Conservation (phyloP, 37 sponge, comb jelly and placozoan species). For the Diacarnus erythraeanus region DNA sequence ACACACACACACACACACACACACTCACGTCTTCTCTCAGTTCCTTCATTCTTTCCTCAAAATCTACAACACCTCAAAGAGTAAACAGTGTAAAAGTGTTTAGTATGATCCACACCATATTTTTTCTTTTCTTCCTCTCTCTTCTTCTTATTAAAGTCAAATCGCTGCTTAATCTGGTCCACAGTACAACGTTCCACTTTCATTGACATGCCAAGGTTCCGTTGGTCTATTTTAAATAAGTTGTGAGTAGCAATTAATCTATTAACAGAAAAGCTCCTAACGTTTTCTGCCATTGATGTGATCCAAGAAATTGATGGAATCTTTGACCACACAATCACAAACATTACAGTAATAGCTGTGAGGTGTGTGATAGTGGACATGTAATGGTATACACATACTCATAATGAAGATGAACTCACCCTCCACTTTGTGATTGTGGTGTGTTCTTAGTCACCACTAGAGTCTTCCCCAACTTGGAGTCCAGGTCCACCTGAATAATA, state of each 20-base stretch:
- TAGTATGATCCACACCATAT: constrained; percentile 48
- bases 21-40: constrained; percentile 74
- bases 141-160: constrained; percentile 91
- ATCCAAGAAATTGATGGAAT: constrained; percentile 97
- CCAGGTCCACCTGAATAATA: constrained; percentile 93
- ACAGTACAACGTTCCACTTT: constrained; percentile 90
- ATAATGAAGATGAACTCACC: constrained; percentile 41
- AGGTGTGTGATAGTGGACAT: background rate
- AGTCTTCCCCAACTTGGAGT: constrained; percentile 89
- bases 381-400: background rate
- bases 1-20: background rate
- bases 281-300: constrained; percentile 99
- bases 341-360: constrained; percentile 95
- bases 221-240: constrained; percentile 75
- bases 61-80: constrained; percentile 37
- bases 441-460: constrained; percentile 88
- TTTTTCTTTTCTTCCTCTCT: constrained; percentile 84
- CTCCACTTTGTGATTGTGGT: constrained; percentile 85
- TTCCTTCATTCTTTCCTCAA: constrained; percentile 82
- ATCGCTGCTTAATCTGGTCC: constrained; percentile 95
- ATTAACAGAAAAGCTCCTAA: constrained; percentile 20
- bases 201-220: constrained; percentile 99
- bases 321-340: constrained; percentile 99
- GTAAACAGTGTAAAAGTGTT: background rate
- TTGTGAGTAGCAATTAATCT: background rate